These are phyloP conservation scores for Syndactyla subalaris DNA, from an alignment of 2,797 vertebrate species.

Conservation along the genomic window DNA sequence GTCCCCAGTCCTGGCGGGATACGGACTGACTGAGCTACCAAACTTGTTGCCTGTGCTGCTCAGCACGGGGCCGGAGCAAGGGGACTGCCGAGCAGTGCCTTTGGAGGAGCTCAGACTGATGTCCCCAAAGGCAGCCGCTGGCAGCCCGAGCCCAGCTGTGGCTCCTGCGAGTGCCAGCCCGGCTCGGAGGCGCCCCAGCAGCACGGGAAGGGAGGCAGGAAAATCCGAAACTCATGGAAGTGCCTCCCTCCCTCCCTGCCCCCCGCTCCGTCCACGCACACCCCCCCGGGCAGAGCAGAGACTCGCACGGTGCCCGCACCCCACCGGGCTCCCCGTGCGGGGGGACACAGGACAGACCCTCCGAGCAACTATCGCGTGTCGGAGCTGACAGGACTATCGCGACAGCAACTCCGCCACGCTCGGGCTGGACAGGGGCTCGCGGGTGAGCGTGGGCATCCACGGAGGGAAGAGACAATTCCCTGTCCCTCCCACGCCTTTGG, in stretches of 20 bases:
- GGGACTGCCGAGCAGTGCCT: neutral
- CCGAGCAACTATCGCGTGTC: accelerated
- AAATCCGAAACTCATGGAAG: neutral
- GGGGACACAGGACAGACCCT: no score
- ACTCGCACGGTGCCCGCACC: no score
- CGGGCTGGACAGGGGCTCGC: neutral
- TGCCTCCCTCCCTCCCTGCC: neutral
- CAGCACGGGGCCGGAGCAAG: accelerated
- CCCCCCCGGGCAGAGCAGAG: neutral
- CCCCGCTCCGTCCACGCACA: neutral
- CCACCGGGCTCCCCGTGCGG: accelerated
- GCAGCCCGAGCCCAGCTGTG: neutral
- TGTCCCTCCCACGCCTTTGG: neutral
- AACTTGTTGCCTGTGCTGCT: neutral
- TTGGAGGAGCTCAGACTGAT: neutral
- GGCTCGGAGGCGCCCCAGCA: neutral
- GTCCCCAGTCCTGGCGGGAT: neutral
- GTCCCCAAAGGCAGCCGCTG: neutral
- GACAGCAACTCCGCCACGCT: no score
- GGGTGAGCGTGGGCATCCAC: accelerated
- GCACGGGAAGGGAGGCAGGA: neutral
- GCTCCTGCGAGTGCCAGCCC: neutral
- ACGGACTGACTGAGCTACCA: accelerated
- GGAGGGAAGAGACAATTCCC: neutral
- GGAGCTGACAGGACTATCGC: neutral